Evolutionary conservation across 1,140 invertebrate genomes (phyloP).

Genomic region (Magallana angulata): DNA sequence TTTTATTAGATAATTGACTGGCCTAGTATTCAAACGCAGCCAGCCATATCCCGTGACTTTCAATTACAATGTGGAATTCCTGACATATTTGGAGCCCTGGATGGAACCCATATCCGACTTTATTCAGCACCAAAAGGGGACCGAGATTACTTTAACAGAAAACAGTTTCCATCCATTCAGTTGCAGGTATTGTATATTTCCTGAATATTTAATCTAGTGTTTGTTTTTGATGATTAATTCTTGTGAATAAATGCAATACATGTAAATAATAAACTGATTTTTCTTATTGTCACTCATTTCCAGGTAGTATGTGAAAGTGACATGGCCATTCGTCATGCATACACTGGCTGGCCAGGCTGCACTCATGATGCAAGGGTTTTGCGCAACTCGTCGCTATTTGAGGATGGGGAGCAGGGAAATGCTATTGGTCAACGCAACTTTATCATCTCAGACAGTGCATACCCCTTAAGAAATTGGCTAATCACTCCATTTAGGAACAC

Average conservation of each 20-base stretch:
- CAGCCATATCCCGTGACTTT: constrained; percentile 40
- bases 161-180: constrained; percentile 48
- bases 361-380: constrained; percentile 53
- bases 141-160: constrained; percentile 52
- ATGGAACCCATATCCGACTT: constrained; percentile 57
- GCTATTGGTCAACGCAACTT: background rate
- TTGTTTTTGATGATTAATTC: constrained; percentile 1
- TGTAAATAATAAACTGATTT: background rate
- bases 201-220: background rate
- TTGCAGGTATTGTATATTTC: constrained; percentile 22
- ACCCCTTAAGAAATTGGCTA: constrained; percentile 50
- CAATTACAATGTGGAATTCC: constrained; percentile 41
- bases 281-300: background rate
- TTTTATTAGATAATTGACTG: constrained; percentile 44
- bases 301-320: constrained; percentile 9
- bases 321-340: constrained; percentile 33
- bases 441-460: constrained; percentile 49
- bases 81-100: constrained; percentile 45
- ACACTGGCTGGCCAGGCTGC: constrained; percentile 49
- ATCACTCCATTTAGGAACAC: constrained; percentile 44
- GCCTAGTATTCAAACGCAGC: constrained; percentile 40
- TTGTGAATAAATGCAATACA: background rate
- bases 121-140: constrained; percentile 40
- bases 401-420: background rate
- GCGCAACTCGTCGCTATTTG: constrained; percentile 45